phyloP scores from a whole-genome alignment of 2,888 invertebrate genomes.

The Stenoptilia bipunctidactyla region DNA sequence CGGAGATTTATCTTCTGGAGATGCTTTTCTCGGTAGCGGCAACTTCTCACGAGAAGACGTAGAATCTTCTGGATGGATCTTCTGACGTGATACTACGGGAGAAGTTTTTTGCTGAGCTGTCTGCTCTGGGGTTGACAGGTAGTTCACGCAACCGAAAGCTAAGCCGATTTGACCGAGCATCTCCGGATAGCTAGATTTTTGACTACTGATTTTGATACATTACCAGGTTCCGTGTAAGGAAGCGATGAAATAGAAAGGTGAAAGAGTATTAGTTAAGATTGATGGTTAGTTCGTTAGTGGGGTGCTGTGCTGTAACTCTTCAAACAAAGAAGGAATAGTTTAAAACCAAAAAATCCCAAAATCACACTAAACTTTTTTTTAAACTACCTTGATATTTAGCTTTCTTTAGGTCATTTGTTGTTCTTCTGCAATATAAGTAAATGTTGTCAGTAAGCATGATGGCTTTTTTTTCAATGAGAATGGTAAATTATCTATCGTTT shows the following conservation, averaged over 20 bases:
- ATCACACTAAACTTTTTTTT: conserved; percentile 48
- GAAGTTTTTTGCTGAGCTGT: conserved; percentile 22
- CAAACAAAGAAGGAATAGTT: conserved; percentile 11
- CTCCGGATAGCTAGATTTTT: conserved; percentile 66
- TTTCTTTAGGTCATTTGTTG: conserved; percentile 68
- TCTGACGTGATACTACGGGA: conserved; percentile 40
- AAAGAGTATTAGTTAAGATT: conserved; percentile 18
- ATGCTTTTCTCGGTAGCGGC: conserved; percentile 37
- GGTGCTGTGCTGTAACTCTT: conserved; percentile 10
- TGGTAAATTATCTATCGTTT: neutral
- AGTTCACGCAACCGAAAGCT: conserved; percentile 67
- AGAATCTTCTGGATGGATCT: conserved; percentile 54
- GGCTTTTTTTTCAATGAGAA: neutral
- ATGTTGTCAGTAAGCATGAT: conserved; percentile 8
- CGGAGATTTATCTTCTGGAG: conserved; percentile 50
- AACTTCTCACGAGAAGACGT: conserved; percentile 44
- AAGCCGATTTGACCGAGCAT: conserved; percentile 67
- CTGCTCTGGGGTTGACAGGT: conserved; percentile 47
- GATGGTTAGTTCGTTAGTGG: conserved; percentile 18
- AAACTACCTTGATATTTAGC: conserved; percentile 62
- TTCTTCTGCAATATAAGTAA: conserved; percentile 62
- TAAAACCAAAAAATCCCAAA: conserved; percentile 7
- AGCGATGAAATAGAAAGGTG: conserved; percentile 34
- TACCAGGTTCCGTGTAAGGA: conserved; percentile 20
- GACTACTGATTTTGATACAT: conserved; percentile 41